A percentile compares a stretch with the other conserved stretches of the same genome.
Conservation (phyloP, 2,888 invertebrate genomes). For the Embidobia sp. region DNA sequence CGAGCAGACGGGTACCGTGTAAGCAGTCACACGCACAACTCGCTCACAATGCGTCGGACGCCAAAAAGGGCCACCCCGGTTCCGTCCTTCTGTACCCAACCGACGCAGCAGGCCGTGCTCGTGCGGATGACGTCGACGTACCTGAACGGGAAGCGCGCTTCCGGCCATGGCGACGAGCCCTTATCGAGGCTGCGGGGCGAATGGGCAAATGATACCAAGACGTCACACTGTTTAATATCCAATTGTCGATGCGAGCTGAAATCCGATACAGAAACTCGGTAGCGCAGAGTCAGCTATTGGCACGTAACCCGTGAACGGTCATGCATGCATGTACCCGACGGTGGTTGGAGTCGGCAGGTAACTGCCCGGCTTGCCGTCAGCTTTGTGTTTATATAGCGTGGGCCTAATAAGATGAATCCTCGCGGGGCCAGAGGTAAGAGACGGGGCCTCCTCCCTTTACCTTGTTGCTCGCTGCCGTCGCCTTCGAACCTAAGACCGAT, state of each 20-base stretch:
- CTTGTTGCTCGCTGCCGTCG: conserved; percentile 57
- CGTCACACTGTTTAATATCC: conserved; percentile 52
- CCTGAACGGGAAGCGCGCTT: conserved; percentile 72
- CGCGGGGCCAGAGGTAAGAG: conserved; percentile 69
- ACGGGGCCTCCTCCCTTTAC: conserved; percentile 67
- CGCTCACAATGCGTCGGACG: not conserved
- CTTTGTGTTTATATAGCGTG: conserved; percentile 81
- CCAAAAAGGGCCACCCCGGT: too few relatives aligned
- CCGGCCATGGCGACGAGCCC: conserved; percentile 66
- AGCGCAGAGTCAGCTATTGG: conserved; percentile 24
- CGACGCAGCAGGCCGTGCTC: too few relatives aligned
- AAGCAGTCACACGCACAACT: conserved; percentile 7
- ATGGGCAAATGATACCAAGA: conserved; percentile 48
- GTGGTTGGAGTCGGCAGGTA: conserved; percentile 75
- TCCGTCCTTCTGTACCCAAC: too few relatives aligned
- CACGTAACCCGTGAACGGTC: conserved; percentile 54
- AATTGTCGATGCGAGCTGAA: conserved; percentile 24
- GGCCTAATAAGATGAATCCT: conserved; percentile 80
- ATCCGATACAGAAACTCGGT: conserved; percentile 10
- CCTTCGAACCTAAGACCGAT: conserved; percentile 67
- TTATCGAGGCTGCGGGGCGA: conserved; percentile 58
- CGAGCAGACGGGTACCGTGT: too few relatives aligned
- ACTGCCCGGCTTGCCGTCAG: conserved; percentile 76
- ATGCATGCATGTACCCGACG: conserved; percentile 71
- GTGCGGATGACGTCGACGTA: conserved; percentile 67